Conservation (phyloP, 2,888 invertebrate species). For the Coleophora flavipennella region DNA sequence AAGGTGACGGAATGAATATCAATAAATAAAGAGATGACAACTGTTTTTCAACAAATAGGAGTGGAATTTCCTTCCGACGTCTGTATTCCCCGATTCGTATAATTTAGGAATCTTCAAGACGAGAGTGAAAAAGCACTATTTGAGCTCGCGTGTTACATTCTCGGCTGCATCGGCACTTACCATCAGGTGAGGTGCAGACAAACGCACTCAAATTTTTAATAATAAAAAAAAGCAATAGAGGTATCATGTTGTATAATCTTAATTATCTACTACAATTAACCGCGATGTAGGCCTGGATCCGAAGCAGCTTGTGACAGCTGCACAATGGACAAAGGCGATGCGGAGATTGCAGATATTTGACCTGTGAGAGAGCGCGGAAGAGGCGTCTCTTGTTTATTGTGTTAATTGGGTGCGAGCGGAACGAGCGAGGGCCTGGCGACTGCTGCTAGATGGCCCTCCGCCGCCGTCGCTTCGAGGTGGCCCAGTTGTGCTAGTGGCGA, state of each 20-base stretch:
- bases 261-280: slow-evolving; percentile 18
- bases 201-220: no score
- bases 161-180: no score
- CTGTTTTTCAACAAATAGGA: no score
- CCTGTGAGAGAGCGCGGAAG: slow-evolving; percentile 20
- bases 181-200: no score
- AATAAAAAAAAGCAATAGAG: slow-evolving; percentile 2
- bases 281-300: slow-evolving; percentile 2
- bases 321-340: slow-evolving; percentile 7
- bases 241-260: slow-evolving; percentile 15
- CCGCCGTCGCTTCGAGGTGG: slow-evolving; percentile 12
- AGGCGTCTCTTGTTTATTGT: slow-evolving; percentile 21
- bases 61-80: no score
- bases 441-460: slow-evolving; percentile 5
- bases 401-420: slow-evolving; percentile 13
- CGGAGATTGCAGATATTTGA: slow-evolving; percentile 7
- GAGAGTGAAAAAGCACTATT: no score
- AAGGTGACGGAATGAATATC: no score
- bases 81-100: no score
- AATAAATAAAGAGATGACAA: no score
- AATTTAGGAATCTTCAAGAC: no score
- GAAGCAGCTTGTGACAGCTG: slow-evolving; percentile 1
- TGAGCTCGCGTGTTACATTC: no score
- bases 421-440: slow-evolving; percentile 4
- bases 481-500: neutral